phyloP scores from a whole-genome alignment of 2,888 invertebrate genomes.

The Halictus ligatus region DNA sequence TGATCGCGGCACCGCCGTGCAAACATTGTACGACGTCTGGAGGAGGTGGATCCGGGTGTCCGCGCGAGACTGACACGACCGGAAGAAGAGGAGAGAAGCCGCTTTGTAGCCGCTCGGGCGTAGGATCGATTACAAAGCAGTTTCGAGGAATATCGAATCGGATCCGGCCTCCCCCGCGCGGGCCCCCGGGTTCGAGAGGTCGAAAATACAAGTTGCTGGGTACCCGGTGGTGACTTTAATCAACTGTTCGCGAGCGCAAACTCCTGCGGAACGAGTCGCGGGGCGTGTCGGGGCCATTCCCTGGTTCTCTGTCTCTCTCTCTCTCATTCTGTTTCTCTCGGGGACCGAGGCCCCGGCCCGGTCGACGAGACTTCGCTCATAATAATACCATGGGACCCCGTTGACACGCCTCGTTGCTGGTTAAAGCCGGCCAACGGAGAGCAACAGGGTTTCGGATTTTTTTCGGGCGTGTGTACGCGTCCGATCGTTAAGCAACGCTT shows the following conservation, averaged over 20 bases:
- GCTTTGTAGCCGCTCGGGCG: neutral
- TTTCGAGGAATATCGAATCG: conserved; percentile 69
- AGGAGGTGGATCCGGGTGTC: conserved; percentile 63
- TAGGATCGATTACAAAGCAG: conserved; percentile 72
- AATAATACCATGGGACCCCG: conserved; percentile 70
- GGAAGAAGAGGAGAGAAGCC: conserved; percentile 50
- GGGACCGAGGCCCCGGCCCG: conserved; percentile 46
- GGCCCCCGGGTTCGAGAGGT: conserved; percentile 51
- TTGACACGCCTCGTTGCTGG: conserved; percentile 71
- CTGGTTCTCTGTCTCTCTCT: conserved; percentile 12
- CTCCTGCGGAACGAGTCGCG: conserved; percentile 66
- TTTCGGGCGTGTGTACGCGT: conserved; percentile 32
- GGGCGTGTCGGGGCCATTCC: conserved; percentile 67
- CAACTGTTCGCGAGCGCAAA: conserved; percentile 68
- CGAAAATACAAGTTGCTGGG: conserved; percentile 69
- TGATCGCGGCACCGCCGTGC: conserved; percentile 15
- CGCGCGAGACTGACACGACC: conserved; percentile 69
- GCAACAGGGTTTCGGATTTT: conserved; percentile 43
- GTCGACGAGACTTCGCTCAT: conserved; percentile 61
- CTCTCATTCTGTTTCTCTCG: conserved; percentile 17
- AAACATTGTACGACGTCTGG: conserved; percentile 61
- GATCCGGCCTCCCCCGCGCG: conserved; percentile 42
- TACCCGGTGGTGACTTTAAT: conserved; percentile 69
- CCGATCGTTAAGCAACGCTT: conserved; percentile 55
- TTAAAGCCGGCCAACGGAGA: conserved; percentile 59